Evolutionary conservation across 2,113 vertebrate species (phyloP).

Genomic region (Pachycephala philippinensis): DNA sequence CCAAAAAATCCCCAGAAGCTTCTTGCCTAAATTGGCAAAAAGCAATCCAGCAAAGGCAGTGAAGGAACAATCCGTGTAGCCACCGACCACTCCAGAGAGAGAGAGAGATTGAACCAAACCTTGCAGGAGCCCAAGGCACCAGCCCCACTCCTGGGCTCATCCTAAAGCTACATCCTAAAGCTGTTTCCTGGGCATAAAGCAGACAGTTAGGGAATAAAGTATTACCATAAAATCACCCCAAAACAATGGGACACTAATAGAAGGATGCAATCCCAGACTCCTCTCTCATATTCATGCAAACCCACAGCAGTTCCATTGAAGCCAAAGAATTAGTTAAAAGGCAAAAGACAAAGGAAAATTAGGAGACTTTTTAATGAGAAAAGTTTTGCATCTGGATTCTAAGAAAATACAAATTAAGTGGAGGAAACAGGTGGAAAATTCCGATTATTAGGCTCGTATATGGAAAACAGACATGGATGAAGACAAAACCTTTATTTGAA

Average conservation of each 20-base stretch:
- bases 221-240: neutral
- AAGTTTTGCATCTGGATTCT: neutral
- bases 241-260: neutral
- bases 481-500: slow-evolving; percentile 4
- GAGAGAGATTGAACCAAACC: too few relatives aligned
- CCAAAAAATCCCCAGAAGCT: neutral
- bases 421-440: neutral
- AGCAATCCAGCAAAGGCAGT: neutral
- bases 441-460: neutral
- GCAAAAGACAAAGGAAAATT: neutral
- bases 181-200: neutral
- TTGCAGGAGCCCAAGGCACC: neutral
- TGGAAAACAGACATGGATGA: neutral
- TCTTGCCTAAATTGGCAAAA: neutral
- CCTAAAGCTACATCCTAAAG: neutral
- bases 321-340: neutral
- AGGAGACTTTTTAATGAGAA: neutral
- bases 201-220: neutral
- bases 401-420: neutral
- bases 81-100: fast-evolving
- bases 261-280: neutral
- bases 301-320: neutral
- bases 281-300: neutral
- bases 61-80: fast-evolving
- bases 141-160: neutral